Evolutionary conservation across 2,113 vertebrate genomes (phyloP).

Genomic region (Spea multiplicata): DNA sequence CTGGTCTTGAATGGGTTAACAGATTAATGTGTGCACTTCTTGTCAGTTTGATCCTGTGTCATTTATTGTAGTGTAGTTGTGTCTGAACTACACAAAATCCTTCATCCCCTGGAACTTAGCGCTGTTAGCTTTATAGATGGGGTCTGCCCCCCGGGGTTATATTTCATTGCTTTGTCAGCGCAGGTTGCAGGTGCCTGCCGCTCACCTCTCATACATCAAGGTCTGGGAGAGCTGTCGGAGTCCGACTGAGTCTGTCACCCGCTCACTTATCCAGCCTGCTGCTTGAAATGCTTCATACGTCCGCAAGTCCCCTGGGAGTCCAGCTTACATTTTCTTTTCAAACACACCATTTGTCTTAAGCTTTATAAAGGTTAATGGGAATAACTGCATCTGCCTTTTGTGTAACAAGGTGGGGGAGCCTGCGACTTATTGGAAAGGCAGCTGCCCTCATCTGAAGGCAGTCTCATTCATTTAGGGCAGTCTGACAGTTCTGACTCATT

Average conservation of each 20-base stretch:
- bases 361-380: conserved; percentile 45
- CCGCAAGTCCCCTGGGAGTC: conserved; percentile 22
- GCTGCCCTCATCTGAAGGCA: background rate
- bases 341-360: conserved; percentile 45
- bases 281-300: conserved; percentile 38
- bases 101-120: background rate
- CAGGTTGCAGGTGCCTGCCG: conserved; percentile 45
- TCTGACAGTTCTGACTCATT: conserved; percentile 17
- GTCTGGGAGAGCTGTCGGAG: conserved; percentile 38
- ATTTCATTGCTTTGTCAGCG: conserved; percentile 24
- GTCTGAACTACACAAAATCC: too few relatives aligned
- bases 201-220: conserved; percentile 44
- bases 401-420: conserved; percentile 22
- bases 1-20: too few relatives aligned
- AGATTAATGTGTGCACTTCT: too few relatives aligned
- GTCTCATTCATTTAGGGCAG: conserved; percentile 27
- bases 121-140: conserved; percentile 26
- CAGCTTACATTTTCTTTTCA: conserved; percentile 45
- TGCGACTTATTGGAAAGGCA: conserved; percentile 20
- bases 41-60: too few relatives aligned
- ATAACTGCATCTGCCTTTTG: conserved; percentile 23
- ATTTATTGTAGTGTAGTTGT: too few relatives aligned
- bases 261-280: conserved; percentile 46
- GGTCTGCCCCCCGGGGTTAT: conserved; percentile 15
- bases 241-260: conserved; percentile 39